phyloP scores from a whole-genome alignment of 1,140 invertebrate species.

The Temnothorax curvispinosus region DNA sequence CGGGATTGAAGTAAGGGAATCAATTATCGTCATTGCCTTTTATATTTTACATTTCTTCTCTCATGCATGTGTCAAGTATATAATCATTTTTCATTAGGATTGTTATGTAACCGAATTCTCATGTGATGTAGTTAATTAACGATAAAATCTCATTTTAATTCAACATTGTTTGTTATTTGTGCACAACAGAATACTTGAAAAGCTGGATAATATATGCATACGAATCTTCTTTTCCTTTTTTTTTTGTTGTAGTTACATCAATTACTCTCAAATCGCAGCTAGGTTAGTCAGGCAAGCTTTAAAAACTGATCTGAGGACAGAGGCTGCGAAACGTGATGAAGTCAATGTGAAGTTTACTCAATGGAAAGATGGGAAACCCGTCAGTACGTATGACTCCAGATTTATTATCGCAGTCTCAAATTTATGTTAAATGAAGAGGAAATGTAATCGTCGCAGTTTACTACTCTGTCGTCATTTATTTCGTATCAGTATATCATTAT shows the following conservation, averaged over 20 bases:
- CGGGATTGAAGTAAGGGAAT: conserved; percentile 88
- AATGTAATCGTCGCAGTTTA: background rate
- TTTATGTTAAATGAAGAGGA: background rate
- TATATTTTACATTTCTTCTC: conserved; percentile 20
- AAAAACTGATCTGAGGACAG: conserved; percentile 90
- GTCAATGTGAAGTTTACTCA: conserved; percentile 92
- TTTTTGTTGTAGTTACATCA: conserved; percentile 92
- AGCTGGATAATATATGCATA: background rate
- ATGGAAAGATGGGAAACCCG: conserved; percentile 94
- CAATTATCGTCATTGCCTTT: conserved; percentile 22
- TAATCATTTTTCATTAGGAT: conserved; percentile 9
- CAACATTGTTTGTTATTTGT: conserved; percentile 29
- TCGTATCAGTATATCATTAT: background rate
- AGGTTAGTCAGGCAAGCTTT: conserved; percentile 91
- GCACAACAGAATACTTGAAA: conserved; percentile 30
- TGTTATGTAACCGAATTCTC: conserved; percentile 27
- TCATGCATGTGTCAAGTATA: background rate
- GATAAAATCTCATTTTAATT: conserved; percentile 54
- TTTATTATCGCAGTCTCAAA: background rate
- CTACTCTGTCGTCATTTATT: background rate
- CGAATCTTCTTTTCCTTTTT: background rate
- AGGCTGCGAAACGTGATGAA: conserved; percentile 92
- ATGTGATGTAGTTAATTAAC: conserved; percentile 12
- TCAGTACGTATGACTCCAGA: conserved; percentile 88
- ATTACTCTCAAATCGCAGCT: conserved; percentile 96